A percentile compares a stretch with the other conserved stretches of the same genome.
Conservation (phyloP, 2,797 vertebrate genomes). For the Anas flavirostris region DNA sequence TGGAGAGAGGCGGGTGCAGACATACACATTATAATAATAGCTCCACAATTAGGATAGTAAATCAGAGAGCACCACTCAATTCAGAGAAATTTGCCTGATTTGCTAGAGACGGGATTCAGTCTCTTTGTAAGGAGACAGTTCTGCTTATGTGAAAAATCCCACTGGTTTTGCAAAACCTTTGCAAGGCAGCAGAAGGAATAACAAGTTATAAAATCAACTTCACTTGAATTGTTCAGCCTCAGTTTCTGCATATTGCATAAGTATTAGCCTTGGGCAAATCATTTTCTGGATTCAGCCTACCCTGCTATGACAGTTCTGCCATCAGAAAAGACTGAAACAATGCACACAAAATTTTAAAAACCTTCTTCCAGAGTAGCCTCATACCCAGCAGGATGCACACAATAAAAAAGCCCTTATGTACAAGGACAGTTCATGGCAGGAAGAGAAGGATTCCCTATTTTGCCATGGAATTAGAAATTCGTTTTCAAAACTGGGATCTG, state of each 20-base stretch:
- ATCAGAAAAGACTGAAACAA: background rate
- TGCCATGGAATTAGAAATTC: accelerated
- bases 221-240: background rate
- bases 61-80: background rate
- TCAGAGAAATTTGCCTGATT: constrained; percentile 2
- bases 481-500: background rate
- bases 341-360: background rate
- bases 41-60: constrained; percentile 34
- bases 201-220: background rate
- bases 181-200: background rate
- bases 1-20: background rate
- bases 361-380: background rate
- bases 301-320: background rate
- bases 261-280: background rate
- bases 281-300: background rate
- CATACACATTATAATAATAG: background rate
- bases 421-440: accelerated
- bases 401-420: accelerated
- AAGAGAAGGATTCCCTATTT: background rate
- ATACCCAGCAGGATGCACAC: accelerated
- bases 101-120: background rate
- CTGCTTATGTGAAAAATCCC: background rate
- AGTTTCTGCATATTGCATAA: constrained; percentile 14
- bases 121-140: background rate
- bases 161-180: background rate